Conservation (phyloP, 1,140 invertebrate genomes). For the Ceratina japonica region DNA sequence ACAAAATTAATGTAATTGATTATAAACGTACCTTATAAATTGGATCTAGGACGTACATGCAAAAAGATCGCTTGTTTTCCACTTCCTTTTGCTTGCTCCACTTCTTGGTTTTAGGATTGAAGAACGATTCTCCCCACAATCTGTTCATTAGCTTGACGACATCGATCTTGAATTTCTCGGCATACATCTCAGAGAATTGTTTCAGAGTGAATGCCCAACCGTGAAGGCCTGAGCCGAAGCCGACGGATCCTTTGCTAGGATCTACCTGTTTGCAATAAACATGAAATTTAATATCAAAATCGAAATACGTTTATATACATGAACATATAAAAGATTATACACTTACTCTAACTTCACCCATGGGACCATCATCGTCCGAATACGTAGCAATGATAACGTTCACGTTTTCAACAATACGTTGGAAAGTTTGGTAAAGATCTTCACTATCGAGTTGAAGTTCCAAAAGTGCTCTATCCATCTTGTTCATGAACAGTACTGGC, state of each 20-base stretch:
- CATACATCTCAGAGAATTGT: constrained; percentile 99
- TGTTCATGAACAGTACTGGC: constrained; percentile 99
- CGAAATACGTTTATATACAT: neutral
- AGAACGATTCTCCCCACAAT: constrained; percentile 99
- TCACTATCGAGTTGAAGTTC: constrained; percentile 97
- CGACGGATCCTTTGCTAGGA: constrained; percentile 98
- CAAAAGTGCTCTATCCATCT: constrained; percentile 98
- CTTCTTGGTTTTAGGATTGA: constrained; percentile 98
- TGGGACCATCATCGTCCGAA: constrained; percentile 97
- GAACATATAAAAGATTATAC: neutral
- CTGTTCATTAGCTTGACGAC: constrained; percentile 98
- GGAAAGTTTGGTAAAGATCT: constrained; percentile 99
- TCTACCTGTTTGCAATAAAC: constrained; percentile 83
- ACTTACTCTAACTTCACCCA: constrained; percentile 97
- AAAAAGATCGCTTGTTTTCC: constrained; percentile 98
- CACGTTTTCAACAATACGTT: constrained; percentile 99
- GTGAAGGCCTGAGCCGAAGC: constrained; percentile 99
- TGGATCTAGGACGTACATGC: constrained; percentile 98
- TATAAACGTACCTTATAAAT: constrained; percentile 92
- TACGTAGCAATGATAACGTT: constrained; percentile 99
- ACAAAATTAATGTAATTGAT: neutral
- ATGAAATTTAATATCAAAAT: neutral
- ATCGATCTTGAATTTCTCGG: constrained; percentile 99
- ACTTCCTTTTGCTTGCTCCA: constrained; percentile 95
- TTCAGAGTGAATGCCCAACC: constrained; percentile 99